A percentile compares a stretch with the other conserved stretches of the same genome.
Evolutionary conservation across 2,888 invertebrate genomes (phyloP).

Genomic region (Chloroclystis v-ata): DNA sequence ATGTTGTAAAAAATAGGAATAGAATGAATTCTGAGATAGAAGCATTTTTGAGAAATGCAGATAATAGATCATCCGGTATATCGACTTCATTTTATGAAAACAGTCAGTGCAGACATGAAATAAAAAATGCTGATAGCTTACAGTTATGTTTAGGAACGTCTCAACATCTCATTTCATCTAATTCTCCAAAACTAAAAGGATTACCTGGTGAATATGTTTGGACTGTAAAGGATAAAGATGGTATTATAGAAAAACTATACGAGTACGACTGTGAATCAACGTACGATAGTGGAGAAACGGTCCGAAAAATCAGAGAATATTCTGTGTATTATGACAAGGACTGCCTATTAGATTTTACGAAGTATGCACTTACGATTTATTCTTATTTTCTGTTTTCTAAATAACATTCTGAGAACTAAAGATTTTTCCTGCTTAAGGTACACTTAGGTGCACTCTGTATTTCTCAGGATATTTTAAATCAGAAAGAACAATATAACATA

Average conservation of each 20-base stretch:
- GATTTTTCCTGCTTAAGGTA: no score
- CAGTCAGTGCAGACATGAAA: slow-evolving; percentile 9
- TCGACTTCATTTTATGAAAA: neutral
- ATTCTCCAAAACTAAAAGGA: slow-evolving; percentile 52
- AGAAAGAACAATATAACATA: no score
- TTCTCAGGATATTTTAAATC: no score
- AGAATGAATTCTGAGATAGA: slow-evolving; percentile 55
- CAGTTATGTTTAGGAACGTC: no score
- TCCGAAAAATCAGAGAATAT: slow-evolving; percentile 61
- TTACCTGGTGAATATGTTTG: slow-evolving; percentile 63
- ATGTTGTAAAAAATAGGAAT: slow-evolving; percentile 53
- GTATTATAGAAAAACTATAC: slow-evolving; percentile 63
- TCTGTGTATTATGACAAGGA: slow-evolving; percentile 66
- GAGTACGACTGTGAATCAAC: slow-evolving; percentile 55
- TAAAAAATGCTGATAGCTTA: slow-evolving; percentile 22
- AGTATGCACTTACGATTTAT: slow-evolving; percentile 44
- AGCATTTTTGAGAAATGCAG: slow-evolving; percentile 44
- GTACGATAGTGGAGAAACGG: slow-evolving; percentile 54
- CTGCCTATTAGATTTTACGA: slow-evolving; percentile 55
- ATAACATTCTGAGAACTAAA: no score
- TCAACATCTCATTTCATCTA: no score
- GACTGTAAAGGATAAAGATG: slow-evolving; percentile 66
- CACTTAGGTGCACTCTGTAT: no score
- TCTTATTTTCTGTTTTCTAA: no score
- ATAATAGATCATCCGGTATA: neutral